Percentiles rank a stretch among this genome's conserved stretches.
Conservation (phyloP, 2,797 vertebrate genomes). For the Coracias cyanogaster region DNA sequence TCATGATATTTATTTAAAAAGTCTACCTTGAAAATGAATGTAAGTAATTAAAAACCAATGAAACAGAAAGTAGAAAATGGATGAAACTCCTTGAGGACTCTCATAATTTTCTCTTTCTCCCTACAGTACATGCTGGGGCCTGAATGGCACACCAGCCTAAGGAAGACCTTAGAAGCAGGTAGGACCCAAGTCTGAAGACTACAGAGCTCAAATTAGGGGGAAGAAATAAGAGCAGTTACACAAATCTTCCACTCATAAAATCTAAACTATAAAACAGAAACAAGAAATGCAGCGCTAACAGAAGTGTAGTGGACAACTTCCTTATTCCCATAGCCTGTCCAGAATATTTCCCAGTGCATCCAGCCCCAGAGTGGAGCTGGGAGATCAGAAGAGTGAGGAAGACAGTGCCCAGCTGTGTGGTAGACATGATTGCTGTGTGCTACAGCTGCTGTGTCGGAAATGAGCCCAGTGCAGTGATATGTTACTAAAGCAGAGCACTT, state of each 20-base stretch:
- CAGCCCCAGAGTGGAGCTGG: neutral
- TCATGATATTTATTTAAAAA: neutral
- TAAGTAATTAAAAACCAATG: neutral
- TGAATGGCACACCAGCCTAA: neutral
- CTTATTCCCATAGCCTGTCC: neutral
- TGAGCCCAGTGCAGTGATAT: neutral
- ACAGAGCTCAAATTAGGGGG: neutral
- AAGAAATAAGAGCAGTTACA: neutral
- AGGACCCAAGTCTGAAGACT: neutral
- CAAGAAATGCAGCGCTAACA: neutral
- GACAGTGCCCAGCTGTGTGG: fast-evolving
- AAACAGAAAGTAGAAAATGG: neutral
- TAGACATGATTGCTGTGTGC: neutral
- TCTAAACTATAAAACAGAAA: neutral
- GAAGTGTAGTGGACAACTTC: neutral
- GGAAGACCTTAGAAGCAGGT: neutral
- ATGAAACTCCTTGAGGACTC: neutral
- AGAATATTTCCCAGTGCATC: fast-evolving
- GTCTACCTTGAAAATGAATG: neutral
- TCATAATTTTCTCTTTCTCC: neutral
- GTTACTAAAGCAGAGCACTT: neutral
- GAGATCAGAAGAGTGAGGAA: neutral
- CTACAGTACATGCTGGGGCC: fast-evolving
- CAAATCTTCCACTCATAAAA: neutral
- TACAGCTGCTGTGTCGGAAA: neutral